Evolutionary conservation across 2,797 vertebrate species (phyloP), one percentile per base, ranked within the genome.

Genomic region (Myioborus miniatus): DNA sequence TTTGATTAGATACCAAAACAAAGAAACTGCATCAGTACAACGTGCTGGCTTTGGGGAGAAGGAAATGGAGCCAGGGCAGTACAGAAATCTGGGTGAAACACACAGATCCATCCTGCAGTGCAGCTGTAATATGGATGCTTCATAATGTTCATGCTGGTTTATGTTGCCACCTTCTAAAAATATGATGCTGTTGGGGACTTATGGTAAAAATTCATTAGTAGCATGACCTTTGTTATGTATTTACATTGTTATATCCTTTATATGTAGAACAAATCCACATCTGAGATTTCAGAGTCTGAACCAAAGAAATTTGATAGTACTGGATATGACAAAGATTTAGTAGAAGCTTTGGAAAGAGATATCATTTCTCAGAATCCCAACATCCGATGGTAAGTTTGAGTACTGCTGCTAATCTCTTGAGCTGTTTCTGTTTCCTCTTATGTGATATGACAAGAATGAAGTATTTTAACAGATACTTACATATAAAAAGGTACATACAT

Each of bases 311-410:
- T 99, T 98, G 99, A 99, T 71, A 98, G 99, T 74, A 98, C 98
- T 34, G 99, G 99, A 83, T 99, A 99, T 67, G 99, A 99, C 97
- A 99, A 99, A 97, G 99, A 99, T 92, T 98, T 99, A n/a, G 99
- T 99, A 86, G 99, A 99, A 92, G 98, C 99, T 87, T 97, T 99
- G 97, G 99, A 99, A 97, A 98, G 99, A 98, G 99, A 99, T 93
- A 99, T 99, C 21, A 99, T 99, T 97, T 99, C 99, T 78, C 99
- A 99, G 97, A 99, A 99, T 97, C 99, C 99, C 79, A 99, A 99
- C 63, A 97, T 99, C 68, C 99, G 98, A 97, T 99, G 99, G 99
- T 99, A 96, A 83, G 98, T 98, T 41, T 70, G 62, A 87, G 46
- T 63, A n/a, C 22, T 81, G 50, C 53, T 91, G 24, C 34, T n/a